A percentile compares a stretch with the other conserved stretches of the same genome.
Evolutionary conservation across 2,797 vertebrate species (phyloP).

Genomic region (Urophycis tenuis): DNA sequence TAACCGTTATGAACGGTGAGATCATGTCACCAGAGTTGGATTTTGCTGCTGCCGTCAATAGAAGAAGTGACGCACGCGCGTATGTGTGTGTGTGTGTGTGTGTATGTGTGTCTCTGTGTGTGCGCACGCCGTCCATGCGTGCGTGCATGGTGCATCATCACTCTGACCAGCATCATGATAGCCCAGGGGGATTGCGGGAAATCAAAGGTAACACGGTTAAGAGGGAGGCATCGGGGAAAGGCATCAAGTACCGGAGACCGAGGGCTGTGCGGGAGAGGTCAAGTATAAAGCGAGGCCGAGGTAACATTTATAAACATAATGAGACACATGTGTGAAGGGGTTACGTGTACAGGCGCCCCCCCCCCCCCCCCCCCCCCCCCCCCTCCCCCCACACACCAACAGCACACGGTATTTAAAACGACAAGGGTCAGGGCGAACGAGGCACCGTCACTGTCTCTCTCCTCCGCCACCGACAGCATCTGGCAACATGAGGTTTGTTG

Average conservation of each 20-base stretch:
- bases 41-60: conserved; percentile 16
- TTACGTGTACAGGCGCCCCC: conserved; percentile 7
- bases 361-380: too few species aligned
- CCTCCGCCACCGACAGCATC: neutral
- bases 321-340: neutral
- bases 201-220: conserved; percentile 20
- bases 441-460: too few species aligned
- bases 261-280: conserved; percentile 14
- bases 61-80: conserved; percentile 16
- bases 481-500: neutral
- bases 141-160: neutral
- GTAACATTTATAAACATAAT: neutral
- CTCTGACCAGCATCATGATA: conserved; percentile 6
- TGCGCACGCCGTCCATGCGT: neutral
- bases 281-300: conserved; percentile 16
- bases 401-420: neutral
- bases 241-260: too few species aligned
- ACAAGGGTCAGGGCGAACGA: neutral
- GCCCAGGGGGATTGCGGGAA: conserved; percentile 29
- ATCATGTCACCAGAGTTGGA: conserved; percentile 9
- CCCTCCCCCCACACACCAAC: too few species aligned
- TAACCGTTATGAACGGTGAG: conserved; percentile 15
- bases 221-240: conserved; percentile 15
- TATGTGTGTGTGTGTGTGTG: neutral
- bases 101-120: neutral